Evolutionary conservation across 2,797 vertebrate species (phyloP), one percentile per base, ranked within the genome.

Genomic region (Lithobates pipiens): DNA sequence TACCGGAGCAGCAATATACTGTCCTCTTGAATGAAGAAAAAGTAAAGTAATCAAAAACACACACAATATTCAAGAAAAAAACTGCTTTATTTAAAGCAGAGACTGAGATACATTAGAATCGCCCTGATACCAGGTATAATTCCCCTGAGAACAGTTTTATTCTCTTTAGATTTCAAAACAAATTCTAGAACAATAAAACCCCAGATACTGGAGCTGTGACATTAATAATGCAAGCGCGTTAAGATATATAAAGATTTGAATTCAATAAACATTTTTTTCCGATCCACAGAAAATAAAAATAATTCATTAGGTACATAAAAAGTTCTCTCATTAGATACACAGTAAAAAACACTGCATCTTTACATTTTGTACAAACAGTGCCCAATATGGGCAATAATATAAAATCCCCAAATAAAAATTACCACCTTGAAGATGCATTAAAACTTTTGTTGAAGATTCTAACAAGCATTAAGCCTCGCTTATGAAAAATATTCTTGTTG

Each of bases 381-480:
- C 98, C 98, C 98, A 99, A 93, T 98, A 93, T 99, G 98, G 97
- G 98, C 94, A 90, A 95, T 93, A 70, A 81, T 27, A 67, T 8
- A 44, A 73, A 89, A 88, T 92, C 89, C 89, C 4, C 9, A 83
- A 90, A 89, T 88, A 89, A 92, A 57, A 86, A 18, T 11, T 10
- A 85, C 21, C 42, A 83, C 76, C 44, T 69, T 79, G 44, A 83
- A 77, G 57, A 44, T 83, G 80, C 69, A 29, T 5, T 57, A 75
- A 72, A 69, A 83, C 57, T 79, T 27, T 54, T 69, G 63, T 8
- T 74, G 67, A 61, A 68, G 42, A 32, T n/a, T 65, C 18, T 21
- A 39, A 10, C 21, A 13, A 50, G 61, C n/a, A 25, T 25, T 10
- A 39, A 39, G 39, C 39, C 7, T 10, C 7, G 10, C 23, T 27